Percentiles rank a stretch among this genome's conserved stretches.
Conservation (phyloP, 2,888 invertebrate genomes). For the Luperina nickerlii region DNA sequence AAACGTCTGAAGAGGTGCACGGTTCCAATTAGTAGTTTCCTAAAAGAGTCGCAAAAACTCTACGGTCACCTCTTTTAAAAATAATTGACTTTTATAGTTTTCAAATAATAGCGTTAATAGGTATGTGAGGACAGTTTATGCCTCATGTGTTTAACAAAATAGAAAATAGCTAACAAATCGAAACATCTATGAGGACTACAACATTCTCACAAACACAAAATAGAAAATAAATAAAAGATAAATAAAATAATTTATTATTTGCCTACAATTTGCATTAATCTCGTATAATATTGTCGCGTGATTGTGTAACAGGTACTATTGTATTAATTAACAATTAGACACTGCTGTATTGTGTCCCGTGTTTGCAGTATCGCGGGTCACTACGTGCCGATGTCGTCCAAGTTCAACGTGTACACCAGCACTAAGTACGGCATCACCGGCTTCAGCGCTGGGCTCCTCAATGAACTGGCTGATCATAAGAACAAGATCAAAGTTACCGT, state of each 20-base stretch:
- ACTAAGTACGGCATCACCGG: slow-evolving; percentile 90
- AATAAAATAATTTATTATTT: too few species aligned
- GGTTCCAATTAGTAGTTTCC: too few species aligned
- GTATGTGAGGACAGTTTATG: neutral
- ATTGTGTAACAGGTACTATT: neutral
- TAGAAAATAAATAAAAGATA: neutral
- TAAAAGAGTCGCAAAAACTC: neutral
- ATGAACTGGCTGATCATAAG: slow-evolving; percentile 83
- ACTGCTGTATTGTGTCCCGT: neutral
- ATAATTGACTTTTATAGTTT: neutral
- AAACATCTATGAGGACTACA: neutral
- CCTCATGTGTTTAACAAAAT: too few species aligned
- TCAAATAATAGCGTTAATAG: neutral
- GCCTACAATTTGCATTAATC: neutral
- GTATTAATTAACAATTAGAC: neutral
- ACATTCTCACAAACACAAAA: neutral
- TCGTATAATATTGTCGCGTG: neutral
- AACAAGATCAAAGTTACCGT: slow-evolving; percentile 81
- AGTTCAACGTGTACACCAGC: slow-evolving; percentile 85
- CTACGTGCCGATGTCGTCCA: slow-evolving; percentile 71
- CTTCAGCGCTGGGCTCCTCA: slow-evolving; percentile 84
- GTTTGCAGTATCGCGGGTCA: slow-evolving; percentile 78
- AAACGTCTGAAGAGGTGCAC: too few species aligned
- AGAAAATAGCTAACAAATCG: neutral
- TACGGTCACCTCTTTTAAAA: neutral